Percentiles rank a stretch among this genome's conserved stretches.
Evolutionary conservation across 2,888 invertebrate species (phyloP).

Genomic region (Andrena trimmerana): DNA sequence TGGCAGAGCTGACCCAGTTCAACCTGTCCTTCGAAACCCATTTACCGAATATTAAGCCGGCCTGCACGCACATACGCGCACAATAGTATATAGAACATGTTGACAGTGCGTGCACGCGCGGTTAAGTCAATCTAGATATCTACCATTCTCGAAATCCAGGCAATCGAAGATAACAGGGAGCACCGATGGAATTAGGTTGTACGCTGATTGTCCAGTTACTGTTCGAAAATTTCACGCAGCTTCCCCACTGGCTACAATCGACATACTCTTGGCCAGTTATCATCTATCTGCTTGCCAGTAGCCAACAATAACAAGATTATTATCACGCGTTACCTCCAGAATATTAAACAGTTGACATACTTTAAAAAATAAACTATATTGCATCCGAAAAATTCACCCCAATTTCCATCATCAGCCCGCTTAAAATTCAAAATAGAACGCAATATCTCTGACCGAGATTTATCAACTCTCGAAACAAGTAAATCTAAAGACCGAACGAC

Average conservation of each 20-base stretch:
- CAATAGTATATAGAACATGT: slow-evolving; percentile 57
- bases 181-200: slow-evolving; percentile 49
- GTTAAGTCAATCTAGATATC: slow-evolving; percentile 65
- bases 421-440: too few species aligned
- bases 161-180: slow-evolving; percentile 59
- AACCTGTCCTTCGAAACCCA: slow-evolving; percentile 48
- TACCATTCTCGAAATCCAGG: slow-evolving; percentile 62
- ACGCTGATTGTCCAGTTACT: slow-evolving; percentile 13
- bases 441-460: too few species aligned
- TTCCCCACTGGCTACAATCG: neutral
- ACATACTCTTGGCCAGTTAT: neutral
- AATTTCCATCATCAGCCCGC: too few species aligned
- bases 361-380: too few species aligned
- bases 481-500: too few species aligned
- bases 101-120: slow-evolving; percentile 65
- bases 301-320: neutral
- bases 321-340: neutral
- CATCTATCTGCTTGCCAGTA: neutral
- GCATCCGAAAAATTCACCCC: too few species aligned
- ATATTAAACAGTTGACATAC: too few species aligned
- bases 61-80: slow-evolving; percentile 48
- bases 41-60: slow-evolving; percentile 62
- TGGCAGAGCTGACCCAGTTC: slow-evolving; percentile 56
- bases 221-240: slow-evolving; percentile 34
- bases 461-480: too few species aligned